Percentiles rank a stretch among this genome's conserved stretches.
These are phyloP conservation scores for Pygmarrhopalites habei DNA, from an alignment of 1,140 invertebrate genomes.

Conservation along the genomic window DNA sequence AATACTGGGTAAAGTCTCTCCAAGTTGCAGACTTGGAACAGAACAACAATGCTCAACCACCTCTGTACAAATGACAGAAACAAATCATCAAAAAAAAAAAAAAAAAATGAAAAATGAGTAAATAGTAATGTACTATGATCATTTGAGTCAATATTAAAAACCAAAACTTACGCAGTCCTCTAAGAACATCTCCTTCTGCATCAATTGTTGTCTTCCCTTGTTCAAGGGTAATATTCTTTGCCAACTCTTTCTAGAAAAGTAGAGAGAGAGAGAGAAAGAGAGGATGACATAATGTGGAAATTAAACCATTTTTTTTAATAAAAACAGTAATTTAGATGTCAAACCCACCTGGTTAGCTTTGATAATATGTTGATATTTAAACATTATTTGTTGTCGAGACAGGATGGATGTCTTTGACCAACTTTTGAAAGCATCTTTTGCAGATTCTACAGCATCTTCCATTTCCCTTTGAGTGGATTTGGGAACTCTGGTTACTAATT, in stretches of 20 bases:
- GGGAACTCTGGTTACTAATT: conserved; percentile 74
- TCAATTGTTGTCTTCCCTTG: conserved; percentile 97
- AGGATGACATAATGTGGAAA: too few species aligned
- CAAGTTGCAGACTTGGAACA: conserved; percentile 82
- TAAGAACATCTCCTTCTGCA: conserved; percentile 94
- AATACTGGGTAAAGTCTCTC: conserved; percentile 84
- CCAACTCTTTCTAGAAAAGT: conserved; percentile 69
- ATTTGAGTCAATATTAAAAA: not conserved
- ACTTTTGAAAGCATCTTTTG: conserved; percentile 69
- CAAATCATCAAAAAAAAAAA: too few species aligned
- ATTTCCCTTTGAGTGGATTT: conserved; percentile 86
- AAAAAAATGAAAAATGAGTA: too few species aligned
- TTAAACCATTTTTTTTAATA: conserved; percentile 50
- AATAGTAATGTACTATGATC: too few species aligned
- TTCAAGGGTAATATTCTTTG: conserved; percentile 86
- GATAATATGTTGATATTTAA: conserved; percentile 76
- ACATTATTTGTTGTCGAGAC: conserved; percentile 91
- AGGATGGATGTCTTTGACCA: conserved; percentile 92
- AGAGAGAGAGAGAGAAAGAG: too few species aligned
- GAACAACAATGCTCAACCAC: conserved; percentile 94
- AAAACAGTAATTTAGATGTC: conserved; percentile 1
- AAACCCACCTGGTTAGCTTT: conserved; percentile 61
- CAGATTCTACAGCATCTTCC: conserved; percentile 77
- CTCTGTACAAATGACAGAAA: too few species aligned
- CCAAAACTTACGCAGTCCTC: conserved; percentile 79